These are phyloP conservation scores for Fregetta grallaria DNA, from an alignment of 2,113 vertebrate genomes.

Conservation along the genomic window DNA sequence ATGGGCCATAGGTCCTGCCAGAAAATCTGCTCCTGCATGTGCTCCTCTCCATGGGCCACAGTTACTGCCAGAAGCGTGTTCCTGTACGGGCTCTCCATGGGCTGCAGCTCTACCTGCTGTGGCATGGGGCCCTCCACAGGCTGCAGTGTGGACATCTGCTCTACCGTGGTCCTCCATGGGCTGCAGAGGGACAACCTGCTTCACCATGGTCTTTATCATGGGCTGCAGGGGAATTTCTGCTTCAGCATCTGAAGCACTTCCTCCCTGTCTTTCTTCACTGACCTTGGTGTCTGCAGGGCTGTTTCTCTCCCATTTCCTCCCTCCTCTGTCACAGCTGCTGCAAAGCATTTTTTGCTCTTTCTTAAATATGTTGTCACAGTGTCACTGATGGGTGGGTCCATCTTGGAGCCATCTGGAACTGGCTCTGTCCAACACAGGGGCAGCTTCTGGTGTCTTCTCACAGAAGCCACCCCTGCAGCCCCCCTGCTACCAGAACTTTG, in stretches of 20 bases:
- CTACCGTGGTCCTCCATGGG: accelerated
- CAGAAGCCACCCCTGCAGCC: background rate
- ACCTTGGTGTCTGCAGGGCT: background rate
- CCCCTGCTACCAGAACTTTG: background rate
- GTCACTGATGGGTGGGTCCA: background rate
- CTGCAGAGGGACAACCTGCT: background rate
- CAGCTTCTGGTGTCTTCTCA: no score
- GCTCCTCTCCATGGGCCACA: background rate
- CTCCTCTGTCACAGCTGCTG: background rate
- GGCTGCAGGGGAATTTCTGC: background rate
- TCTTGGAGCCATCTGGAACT: background rate
- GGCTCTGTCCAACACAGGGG: background rate
- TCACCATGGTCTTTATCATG: background rate
- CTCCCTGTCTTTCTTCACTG: background rate
- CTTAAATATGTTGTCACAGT: no score
- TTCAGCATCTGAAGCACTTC: background rate
- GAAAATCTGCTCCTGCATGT: background rate
- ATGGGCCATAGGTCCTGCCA: background rate
- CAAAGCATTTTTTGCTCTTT: background rate
- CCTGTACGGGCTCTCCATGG: background rate
- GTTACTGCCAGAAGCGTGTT: background rate
- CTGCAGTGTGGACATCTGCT: background rate
- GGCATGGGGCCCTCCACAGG: accelerated
- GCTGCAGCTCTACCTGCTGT: background rate
- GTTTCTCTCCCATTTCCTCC: background rate